Evolutionary conservation across 2,113 vertebrate species (phyloP).

Genomic region (Coreoperca whiteheadi): DNA sequence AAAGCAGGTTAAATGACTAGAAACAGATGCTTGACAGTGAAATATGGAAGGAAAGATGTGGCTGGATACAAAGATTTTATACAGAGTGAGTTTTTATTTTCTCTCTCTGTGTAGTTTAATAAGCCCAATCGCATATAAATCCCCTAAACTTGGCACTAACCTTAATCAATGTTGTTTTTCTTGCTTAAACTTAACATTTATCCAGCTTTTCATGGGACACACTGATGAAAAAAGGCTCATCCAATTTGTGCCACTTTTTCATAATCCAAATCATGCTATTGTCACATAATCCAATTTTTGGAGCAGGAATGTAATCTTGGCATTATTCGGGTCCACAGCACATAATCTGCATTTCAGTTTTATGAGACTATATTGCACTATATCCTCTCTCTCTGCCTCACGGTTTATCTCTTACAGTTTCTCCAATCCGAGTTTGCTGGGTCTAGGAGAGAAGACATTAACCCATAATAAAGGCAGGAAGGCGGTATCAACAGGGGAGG

Average conservation of each 20-base stretch:
- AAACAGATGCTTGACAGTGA: background rate
- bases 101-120: background rate
- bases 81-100: background rate
- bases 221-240: slow-evolving; percentile 47
- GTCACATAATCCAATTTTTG: slow-evolving; percentile 61
- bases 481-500: slow-evolving; percentile 64
- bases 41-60: background rate
- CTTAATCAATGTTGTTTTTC: slow-evolving; percentile 6
- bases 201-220: slow-evolving; percentile 7
- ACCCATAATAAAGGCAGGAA: slow-evolving; percentile 66
- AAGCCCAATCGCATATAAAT: background rate
- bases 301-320: slow-evolving; percentile 45
- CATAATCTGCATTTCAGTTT: slow-evolving; percentile 54
- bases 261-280: slow-evolving; percentile 60
- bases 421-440: slow-evolving; percentile 8
- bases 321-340: slow-evolving; percentile 32
- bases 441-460: slow-evolving; percentile 57
- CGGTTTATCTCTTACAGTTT: slow-evolving; percentile 15
- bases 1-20: background rate
- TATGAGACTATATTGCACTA: slow-evolving; percentile 33
- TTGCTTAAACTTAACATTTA: slow-evolving; percentile 13
- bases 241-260: slow-evolving; percentile 47
- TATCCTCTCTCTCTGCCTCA: slow-evolving; percentile 4
- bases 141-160: background rate
- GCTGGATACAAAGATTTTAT: background rate